These are phyloP conservation scores for Nothobranchius furzeri DNA, from an alignment of 2,113 vertebrate species.

Conservation along the genomic window DNA sequence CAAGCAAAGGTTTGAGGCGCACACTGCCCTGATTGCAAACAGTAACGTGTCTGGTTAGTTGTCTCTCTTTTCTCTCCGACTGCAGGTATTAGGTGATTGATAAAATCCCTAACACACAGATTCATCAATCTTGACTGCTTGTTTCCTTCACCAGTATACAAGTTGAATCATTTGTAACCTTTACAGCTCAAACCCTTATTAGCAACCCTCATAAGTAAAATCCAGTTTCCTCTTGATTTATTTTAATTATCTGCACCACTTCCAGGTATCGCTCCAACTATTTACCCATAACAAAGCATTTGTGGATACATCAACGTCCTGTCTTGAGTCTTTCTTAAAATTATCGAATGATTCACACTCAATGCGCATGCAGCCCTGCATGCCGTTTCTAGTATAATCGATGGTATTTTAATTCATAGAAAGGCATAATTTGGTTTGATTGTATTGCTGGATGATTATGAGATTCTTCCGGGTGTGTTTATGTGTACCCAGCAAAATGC, in stretches of 20 bases:
- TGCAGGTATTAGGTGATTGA: no score
- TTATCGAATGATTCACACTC: neutral
- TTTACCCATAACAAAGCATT: neutral
- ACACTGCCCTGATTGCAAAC: no score
- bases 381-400: conserved; percentile 7
- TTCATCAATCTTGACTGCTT: neutral
- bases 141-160: neutral
- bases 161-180: neutral
- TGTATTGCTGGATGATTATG: neutral
- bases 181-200: neutral
- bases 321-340: neutral
- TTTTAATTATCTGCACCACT: neutral
- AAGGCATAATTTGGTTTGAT: neutral
- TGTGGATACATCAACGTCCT: neutral
- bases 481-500: conserved; percentile 34
- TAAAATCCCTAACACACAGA: no score
- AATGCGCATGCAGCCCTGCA: neutral
- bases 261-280: neutral
- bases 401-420: conserved; percentile 9
- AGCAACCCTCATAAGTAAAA: neutral
- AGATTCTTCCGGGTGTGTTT: conserved; percentile 64
- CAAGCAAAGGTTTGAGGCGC: no score
- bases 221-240: neutral
- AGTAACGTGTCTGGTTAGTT: no score
- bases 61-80: no score